These are phyloP conservation scores for Caenorhabditis drosophilae DNA, from an alignment of 2,888 invertebrate genomes.

Conservation along the genomic window DNA sequence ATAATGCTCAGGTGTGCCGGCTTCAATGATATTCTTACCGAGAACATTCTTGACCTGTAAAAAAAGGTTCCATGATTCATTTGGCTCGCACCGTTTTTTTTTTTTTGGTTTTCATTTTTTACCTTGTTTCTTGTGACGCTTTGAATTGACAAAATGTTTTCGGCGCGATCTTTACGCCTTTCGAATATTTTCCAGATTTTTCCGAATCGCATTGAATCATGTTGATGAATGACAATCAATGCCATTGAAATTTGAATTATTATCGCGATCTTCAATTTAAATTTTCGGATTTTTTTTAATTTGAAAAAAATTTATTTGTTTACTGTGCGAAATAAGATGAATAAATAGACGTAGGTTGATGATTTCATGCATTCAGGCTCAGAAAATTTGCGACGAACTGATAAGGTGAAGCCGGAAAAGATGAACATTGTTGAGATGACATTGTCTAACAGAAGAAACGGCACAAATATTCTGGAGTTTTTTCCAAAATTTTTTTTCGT, in stretches of 20 bases:
- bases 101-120: no score
- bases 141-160: no score
- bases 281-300: not conserved
- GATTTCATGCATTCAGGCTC: slow-evolving; percentile 21
- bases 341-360: slow-evolving; percentile 1
- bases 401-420: slow-evolving; percentile 20
- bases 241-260: slow-evolving; percentile 29
- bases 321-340: slow-evolving; percentile 31
- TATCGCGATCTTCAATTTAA: slow-evolving; percentile 26
- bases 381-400: slow-evolving; percentile 16
- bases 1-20: slow-evolving; percentile 11
- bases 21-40: slow-evolving; percentile 22
- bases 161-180: no score
- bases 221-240: slow-evolving; percentile 27
- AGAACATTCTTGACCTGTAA: slow-evolving; percentile 36
- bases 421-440: slow-evolving; percentile 27
- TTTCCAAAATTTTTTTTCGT: no score
- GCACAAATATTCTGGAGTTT: slow-evolving; percentile 31
- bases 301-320: slow-evolving; percentile 2
- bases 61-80: no score
- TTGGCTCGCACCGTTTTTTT: no score
- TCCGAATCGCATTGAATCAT: slow-evolving; percentile 33
- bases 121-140: no score
- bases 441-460: slow-evolving; percentile 30
- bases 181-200: no score